These are phyloP conservation scores for Drosophila melanosoma DNA, from an alignment of 2,888 invertebrate genomes.

Conservation along the genomic window DNA sequence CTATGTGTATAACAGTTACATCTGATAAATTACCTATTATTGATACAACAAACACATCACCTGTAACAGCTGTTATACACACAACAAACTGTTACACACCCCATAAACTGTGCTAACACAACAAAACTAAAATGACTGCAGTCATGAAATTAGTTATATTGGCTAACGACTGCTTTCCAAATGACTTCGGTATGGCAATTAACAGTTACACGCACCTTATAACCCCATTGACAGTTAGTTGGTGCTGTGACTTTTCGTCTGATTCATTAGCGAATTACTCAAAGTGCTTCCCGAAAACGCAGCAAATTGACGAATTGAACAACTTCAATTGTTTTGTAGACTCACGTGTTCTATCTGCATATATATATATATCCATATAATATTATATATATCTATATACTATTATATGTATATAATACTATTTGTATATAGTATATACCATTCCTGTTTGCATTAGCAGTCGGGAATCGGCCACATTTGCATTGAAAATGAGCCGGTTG, in stretches of 20 bases:
- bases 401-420: neutral
- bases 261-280: constrained; percentile 45
- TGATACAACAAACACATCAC: neutral
- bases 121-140: neutral
- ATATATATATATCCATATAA: neutral
- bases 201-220: constrained; percentile 16
- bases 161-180: neutral
- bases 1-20: neutral
- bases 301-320: constrained; percentile 30
- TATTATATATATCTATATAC: neutral
- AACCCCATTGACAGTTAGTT: neutral
- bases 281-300: constrained; percentile 48
- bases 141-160: constrained; percentile 1
- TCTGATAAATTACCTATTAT: no score
- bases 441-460: constrained; percentile 53
- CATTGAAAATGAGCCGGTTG: constrained; percentile 59
- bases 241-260: constrained; percentile 22
- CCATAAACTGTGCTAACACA: neutral
- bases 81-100: neutral
- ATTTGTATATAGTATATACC: constrained; percentile 11
- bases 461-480: constrained; percentile 60
- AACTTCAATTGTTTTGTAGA: constrained; percentile 10
- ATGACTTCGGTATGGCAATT: neutral
- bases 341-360: constrained; percentile 29
- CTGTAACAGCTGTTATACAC: neutral